Percentiles rank a stretch among this genome's conserved stretches.
phyloP scores from a whole-genome alignment of 1,140 invertebrate genomes.

The Caenorhabditis inopinata region DNA sequence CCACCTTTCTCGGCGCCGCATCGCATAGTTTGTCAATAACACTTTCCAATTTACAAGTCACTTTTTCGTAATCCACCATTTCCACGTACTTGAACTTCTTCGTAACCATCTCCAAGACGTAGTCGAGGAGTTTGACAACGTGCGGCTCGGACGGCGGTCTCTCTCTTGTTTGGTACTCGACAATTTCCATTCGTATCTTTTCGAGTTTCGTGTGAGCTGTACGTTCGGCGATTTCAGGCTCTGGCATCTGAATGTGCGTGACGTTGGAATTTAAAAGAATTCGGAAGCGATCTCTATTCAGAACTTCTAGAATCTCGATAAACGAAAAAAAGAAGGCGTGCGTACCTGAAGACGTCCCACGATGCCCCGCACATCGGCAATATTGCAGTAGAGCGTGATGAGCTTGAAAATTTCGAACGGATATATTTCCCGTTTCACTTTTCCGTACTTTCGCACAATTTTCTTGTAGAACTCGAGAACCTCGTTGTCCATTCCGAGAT shows the following conservation, averaged over 20 bases:
- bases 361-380: background rate
- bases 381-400: background rate
- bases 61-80: background rate
- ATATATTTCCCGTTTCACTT: background rate
- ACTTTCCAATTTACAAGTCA: too few species aligned
- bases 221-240: background rate
- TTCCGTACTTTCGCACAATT: background rate
- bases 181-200: background rate
- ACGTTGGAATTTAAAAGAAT: background rate
- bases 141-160: background rate
- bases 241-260: background rate
- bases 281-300: too few species aligned
- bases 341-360: background rate
- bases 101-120: background rate
- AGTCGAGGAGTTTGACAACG: background rate
- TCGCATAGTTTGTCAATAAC: background rate
- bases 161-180: background rate
- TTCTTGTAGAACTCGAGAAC: background rate
- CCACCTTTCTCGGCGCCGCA: too few species aligned
- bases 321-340: too few species aligned
- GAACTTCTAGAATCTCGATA: too few species aligned
- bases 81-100: background rate
- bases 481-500: background rate
- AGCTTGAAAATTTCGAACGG: conserved; percentile 1
- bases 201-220: background rate